phyloP scores from a whole-genome alignment of 2,888 invertebrate genomes.

The Junonia oenone region DNA sequence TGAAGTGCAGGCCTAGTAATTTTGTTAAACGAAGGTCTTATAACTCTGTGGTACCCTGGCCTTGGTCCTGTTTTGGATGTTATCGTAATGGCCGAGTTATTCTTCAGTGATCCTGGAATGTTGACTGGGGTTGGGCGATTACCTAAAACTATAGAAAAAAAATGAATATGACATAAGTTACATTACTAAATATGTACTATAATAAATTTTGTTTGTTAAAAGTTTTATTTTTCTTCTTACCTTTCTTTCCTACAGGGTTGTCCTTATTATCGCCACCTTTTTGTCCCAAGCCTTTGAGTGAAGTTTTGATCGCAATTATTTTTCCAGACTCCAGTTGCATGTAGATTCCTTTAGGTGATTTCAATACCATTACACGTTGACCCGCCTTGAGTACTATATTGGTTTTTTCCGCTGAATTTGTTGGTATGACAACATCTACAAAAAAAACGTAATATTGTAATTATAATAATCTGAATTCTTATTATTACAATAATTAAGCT shows the following conservation, averaged over 20 bases:
- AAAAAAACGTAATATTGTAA: no score
- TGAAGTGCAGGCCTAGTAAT: conserved; percentile 54
- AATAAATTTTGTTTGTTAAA: no score
- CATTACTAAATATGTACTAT: conserved; percentile 2
- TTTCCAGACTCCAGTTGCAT: conserved; percentile 96
- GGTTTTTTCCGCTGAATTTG: conserved; percentile 92
- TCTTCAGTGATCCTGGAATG: conserved; percentile 76
- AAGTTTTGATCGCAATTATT: conserved; percentile 93
- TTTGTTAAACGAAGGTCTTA: conserved; percentile 60
- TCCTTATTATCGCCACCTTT: conserved; percentile 60
- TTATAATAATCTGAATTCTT: background rate
- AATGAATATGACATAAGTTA: background rate
- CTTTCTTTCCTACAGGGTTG: conserved; percentile 64
- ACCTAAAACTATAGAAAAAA: conserved; percentile 49
- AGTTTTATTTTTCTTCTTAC: conserved; percentile 28
- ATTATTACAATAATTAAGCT: background rate
- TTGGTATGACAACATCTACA: conserved; percentile 93
- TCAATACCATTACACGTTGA: conserved; percentile 95
- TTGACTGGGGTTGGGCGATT: conserved; percentile 53
- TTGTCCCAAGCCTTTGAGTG: conserved; percentile 82
- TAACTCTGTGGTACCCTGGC: conserved; percentile 56
- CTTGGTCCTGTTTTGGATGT: conserved; percentile 70
- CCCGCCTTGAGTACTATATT: conserved; percentile 95
- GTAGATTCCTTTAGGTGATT: conserved; percentile 97
- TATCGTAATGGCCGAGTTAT: conserved; percentile 81